Conservation (phyloP, 2,888 invertebrate genomes). For the Nesidiocoris tenuis region DNA sequence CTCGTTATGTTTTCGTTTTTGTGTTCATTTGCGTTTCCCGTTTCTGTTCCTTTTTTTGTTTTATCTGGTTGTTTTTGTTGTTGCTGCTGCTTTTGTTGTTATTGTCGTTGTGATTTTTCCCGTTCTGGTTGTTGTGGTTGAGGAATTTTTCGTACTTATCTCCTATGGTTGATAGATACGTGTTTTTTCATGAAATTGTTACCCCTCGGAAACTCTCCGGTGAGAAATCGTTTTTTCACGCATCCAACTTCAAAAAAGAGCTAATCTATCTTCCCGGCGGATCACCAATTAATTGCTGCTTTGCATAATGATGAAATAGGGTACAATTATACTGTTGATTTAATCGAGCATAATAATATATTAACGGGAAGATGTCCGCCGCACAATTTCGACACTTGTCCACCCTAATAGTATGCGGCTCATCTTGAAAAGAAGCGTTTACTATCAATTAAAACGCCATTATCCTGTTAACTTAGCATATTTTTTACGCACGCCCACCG, state of each 20-base stretch:
- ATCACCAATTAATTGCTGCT: too few species aligned
- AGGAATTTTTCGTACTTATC: too few species aligned
- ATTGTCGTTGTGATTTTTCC: neutral
- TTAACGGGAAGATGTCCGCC: neutral
- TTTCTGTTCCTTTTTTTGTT: too few species aligned
- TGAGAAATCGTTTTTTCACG: too few species aligned
- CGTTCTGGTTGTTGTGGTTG: neutral
- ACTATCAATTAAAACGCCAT: neutral
- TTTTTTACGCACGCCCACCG: neutral
- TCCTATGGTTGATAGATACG: too few species aligned
- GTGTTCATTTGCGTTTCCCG: too few species aligned
- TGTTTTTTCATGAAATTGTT: too few species aligned
- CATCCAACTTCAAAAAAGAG: too few species aligned
- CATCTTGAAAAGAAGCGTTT: neutral
- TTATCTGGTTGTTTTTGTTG: neutral
- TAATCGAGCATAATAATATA: neutral
- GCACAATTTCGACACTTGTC: neutral
- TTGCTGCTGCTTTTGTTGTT: neutral
- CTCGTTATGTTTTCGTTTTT: too few species aligned
- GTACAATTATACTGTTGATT: neutral
- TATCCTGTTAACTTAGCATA: too few species aligned
- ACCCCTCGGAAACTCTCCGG: too few species aligned
- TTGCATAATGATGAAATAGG: neutral
- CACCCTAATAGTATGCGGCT: neutral
- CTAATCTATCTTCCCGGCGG: too few species aligned